These are phyloP conservation scores for Callochromis pleurospilus DNA, from an alignment of 2,113 vertebrate genomes.

Conservation along the genomic window DNA sequence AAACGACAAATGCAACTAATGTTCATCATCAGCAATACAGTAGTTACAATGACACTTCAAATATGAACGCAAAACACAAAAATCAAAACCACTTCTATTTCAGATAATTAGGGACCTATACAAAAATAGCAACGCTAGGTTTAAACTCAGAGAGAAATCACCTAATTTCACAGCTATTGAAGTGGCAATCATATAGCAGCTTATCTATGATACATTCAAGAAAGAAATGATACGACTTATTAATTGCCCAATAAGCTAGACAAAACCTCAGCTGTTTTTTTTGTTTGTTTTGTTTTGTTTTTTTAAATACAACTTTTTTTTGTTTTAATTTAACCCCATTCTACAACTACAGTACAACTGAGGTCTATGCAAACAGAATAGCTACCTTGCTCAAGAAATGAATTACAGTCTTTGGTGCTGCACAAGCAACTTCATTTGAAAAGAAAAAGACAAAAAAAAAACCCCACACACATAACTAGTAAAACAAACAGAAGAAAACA, in stretches of 20 bases:
- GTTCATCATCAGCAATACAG: constrained; percentile 98
- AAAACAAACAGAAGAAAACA: constrained; percentile 50
- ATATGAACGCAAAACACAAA: constrained; percentile 86
- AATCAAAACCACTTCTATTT: constrained; percentile 93
- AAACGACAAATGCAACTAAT: constrained; percentile 88
- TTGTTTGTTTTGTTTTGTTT: background rate
- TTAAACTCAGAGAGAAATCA: constrained; percentile 92
- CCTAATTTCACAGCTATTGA: constrained; percentile 99
- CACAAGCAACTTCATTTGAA: constrained; percentile 95
- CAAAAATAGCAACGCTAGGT: constrained; percentile 92
- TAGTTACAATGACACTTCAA: constrained; percentile 98
- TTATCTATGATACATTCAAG: constrained; percentile 99
- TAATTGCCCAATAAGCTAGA: constrained; percentile 96
- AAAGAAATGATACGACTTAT: constrained; percentile 99
- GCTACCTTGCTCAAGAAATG: constrained; percentile 97
- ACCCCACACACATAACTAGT: constrained; percentile 72
- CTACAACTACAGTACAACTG: constrained; percentile 90
- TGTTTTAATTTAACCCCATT: constrained; percentile 76
- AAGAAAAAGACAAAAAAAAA: constrained; percentile 57
- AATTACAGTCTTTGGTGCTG: constrained; percentile 99
- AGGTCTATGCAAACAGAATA: constrained; percentile 95
- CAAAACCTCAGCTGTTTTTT: constrained; percentile 82
- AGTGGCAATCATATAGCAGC: constrained; percentile 99
- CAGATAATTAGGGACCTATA: constrained; percentile 94
- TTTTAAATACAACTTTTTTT: constrained; percentile 82